Percentiles rank a stretch among this genome's conserved stretches.
These are phyloP conservation scores for Sphaeramia orbicularis DNA, from an alignment of 2,797 vertebrate species.

Conservation along the genomic window DNA sequence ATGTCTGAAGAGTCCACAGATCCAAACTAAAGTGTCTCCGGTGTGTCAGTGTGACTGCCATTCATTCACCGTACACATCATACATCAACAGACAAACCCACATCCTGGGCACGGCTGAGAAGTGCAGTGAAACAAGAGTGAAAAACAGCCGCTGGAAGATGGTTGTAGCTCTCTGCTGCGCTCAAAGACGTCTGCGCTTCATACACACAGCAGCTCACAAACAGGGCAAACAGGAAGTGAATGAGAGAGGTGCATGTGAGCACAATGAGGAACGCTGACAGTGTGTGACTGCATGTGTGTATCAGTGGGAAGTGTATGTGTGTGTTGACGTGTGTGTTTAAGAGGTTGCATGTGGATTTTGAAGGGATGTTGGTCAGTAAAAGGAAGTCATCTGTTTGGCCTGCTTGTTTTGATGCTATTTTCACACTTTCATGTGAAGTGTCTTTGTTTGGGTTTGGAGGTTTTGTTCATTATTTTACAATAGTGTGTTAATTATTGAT, in stretches of 20 bases:
- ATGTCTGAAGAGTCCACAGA: constrained; percentile 21
- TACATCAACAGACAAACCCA: constrained; percentile 53
- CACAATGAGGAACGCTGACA: constrained; percentile 68
- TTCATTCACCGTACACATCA: constrained; percentile 55
- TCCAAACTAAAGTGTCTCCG: constrained; percentile 43
- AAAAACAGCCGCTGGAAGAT: constrained; percentile 1
- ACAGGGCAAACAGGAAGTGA: constrained; percentile 82
- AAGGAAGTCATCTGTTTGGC: constrained; percentile 75
- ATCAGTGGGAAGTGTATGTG: constrained; percentile 28
- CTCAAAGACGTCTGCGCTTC: constrained; percentile 17
- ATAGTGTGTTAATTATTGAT: not conserved
- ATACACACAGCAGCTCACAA: constrained; percentile 39
- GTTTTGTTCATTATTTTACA: constrained; percentile 47
- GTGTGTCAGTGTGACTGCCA: constrained; percentile 47
- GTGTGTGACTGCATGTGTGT: constrained; percentile 19
- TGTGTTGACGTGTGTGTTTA: constrained; percentile 30
- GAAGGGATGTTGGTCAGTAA: constrained; percentile 69
- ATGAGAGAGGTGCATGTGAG: constrained; percentile 69
- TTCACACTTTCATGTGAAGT: constrained; percentile 33
- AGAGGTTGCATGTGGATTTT: constrained; percentile 50
- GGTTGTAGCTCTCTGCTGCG: constrained; percentile 16
- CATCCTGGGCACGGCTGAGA: constrained; percentile 70
- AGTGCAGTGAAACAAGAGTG: constrained; percentile 16
- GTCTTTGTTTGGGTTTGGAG: constrained; percentile 52
- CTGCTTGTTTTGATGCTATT: constrained; percentile 63